Evolutionary conservation across 2,888 invertebrate genomes (phyloP), one percentile per base, ranked within the genome.

Genomic region (Phytoseiulus persimilis): DNA sequence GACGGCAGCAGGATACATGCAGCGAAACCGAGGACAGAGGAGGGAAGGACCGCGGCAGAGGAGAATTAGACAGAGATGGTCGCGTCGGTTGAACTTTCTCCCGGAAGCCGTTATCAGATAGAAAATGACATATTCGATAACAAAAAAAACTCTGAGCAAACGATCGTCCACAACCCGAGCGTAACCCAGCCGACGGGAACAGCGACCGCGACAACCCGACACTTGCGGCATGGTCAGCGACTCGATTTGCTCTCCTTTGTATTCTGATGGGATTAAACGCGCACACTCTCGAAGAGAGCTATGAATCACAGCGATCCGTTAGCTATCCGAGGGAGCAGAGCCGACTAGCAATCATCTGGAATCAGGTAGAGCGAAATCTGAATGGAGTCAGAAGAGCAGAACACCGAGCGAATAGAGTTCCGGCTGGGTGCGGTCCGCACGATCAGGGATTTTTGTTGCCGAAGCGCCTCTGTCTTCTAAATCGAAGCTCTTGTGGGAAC

Each of bases 381-480:
- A 65, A 65, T 28, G 65, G 65, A 65, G 14, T 65, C 65, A 28
- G 65, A 65, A 18, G 65, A 14, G 65, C 65, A 65, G 65, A 65
- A 65, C 65, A 65, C 18, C 6, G 23, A 23, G 65, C 9, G 28
- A 65, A 65, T 65, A 14, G 65, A 65, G 11, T 65, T 28, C 28
- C 28, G 65, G 65, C 65, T 65, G 65, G 28, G 1, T 28, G 65
- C 65, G 5, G 65, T 65, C 28, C 65, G 65, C 65, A 23, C 65
- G n/a, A n/a, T n/a, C n/a, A n/a, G n/a, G n/a, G n/a, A 65, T 65
- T 65, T 65, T 65, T 65, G 65, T 65, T 65, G 65, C 65, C 65
- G 14, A 23, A 23, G 18, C 18, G 1, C 18, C 65, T 65, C 5
- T 65, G 11, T 65, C 9, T 65, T 65, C 65, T 2, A 65, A 23